Base-by-base conservation (phyloP, 2,113 vertebrate species). In the Hippocampus mohnikei region DNA sequence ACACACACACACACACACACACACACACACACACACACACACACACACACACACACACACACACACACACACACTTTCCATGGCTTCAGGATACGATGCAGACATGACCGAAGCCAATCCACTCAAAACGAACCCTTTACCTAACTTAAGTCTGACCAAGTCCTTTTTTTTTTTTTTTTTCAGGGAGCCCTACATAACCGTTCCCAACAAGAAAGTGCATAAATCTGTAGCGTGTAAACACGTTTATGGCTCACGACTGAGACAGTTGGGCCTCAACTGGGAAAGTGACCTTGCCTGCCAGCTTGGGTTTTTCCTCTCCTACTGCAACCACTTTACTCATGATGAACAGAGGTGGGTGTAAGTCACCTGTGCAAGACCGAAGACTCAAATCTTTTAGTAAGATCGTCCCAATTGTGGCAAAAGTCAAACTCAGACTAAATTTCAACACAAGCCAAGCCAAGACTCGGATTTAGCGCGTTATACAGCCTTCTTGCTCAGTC, bases 11-110 rank as follows among this genome's bases (percentile, higher is more conserved):
- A 59, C 52, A 65, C 60, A 59, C 33, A 48, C 56, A 72, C 69
- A 63, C 65, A 42, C 46, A 66, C 23, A 42, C 58, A 74, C 48
- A 46, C 58, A 46, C 58, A 70, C 66, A 60, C 48, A 44, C 23
- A 42, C 58, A 74, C 48, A 75, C 69, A 64, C 65, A 42, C 46
- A 59, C 23, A 29, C 59, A 74, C 48, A 40, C 58, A 37, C 58
- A 67, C 66, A 60, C 48, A 44, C 48, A 59, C 52, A 65, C 61
- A 59, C 37, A 48, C 58, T 46, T 64, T 64, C 62, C 42, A 46
- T 46, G 23, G n/a, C 41, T 25, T 25, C 42, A 46, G 41, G 23
- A 65, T 42, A 46, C 27, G 27, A 27, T 16, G 13, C 41, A 65
- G 63, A 42, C 62, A 23, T 64, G 62, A 42, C 62, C n/a, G 25